Base-by-base conservation (phyloP, 1,140 invertebrate species). In the Drosophila ogumai region DNA sequence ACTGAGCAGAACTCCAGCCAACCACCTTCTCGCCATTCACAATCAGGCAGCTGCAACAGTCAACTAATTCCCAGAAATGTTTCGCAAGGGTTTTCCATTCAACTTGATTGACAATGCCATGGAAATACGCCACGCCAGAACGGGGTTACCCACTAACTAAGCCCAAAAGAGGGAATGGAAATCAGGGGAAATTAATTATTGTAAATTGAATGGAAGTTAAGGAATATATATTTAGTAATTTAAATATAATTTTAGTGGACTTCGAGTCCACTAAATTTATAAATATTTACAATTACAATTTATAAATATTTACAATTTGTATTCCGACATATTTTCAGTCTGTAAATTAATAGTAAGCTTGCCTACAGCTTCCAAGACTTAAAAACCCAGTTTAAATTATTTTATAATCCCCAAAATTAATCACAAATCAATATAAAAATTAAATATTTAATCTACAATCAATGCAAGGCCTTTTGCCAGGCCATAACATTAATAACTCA, bases 401-500 rank as follows among this genome's bases (percentile, higher is more conserved):
- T 3, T n/a, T 10, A 15, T 10, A 55, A 47, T 22, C 25, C 8
- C 28, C 3, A 8, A 34, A 34, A 3, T 13, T 9, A 17, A 10
- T n/a, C 25, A 13, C 17, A 34, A 3, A 17, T 34, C 31, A 34
- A 52, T 8, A 6, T 36, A 36, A 8, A 31, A 3, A 9, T 1
- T 3, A 22, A 36, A 38, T 10, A 12, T 17, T 60, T 9, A 28
- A 36, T 9, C 10, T 3, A 31, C 34, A 43, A 43, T 10, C 57
- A 43, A 32, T 36, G 13, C 19, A 60, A 41, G 6, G 10, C 22
- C 47, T 43, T 66, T 59, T 31, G 32, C 28, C 32, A 32, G 40
- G 54, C 22, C 43, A 32, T 44, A 43, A 67, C 49, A 69, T 61
- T 69, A 77, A 77, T 68, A 77, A 77, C 64, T 60, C 52, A 68